Conservation (phyloP, 2,797 vertebrate species). For the Balearica regulorum region DNA sequence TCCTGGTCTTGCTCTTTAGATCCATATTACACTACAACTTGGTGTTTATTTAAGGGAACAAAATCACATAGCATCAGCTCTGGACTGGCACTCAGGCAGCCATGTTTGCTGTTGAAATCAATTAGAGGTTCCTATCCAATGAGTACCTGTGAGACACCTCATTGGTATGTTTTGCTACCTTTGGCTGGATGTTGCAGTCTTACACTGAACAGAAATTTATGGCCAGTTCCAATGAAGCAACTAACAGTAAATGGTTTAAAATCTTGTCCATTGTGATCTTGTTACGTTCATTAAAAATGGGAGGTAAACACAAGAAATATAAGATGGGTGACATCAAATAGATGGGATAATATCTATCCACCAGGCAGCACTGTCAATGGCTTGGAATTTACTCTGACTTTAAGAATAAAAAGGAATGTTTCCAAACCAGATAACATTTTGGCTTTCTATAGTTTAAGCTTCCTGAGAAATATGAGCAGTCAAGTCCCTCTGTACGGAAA, state of each 20-base stretch:
- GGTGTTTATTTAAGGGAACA: not conserved
- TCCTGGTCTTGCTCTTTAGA: not conserved
- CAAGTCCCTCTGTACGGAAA: not conserved
- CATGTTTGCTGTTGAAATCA: not conserved
- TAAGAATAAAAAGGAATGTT: not conserved
- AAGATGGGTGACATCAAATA: not conserved
- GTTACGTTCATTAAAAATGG: not conserved
- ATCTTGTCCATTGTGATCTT: not conserved
- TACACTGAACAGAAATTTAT: not conserved
- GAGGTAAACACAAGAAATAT: not conserved
- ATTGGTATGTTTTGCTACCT: not conserved
- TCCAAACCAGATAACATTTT: not conserved
- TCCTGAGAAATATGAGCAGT: not conserved
- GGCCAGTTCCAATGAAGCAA: not conserved
- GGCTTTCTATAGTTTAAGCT: not conserved
- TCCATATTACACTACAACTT: not conserved
- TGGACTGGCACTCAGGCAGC: not conserved
- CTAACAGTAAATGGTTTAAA: not conserved
- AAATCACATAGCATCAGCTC: not conserved
- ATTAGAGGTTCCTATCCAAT: not conserved
- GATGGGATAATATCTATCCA: not conserved
- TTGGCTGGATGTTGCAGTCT: not conserved
- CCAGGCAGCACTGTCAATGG: not conserved
- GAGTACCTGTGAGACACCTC: not conserved
- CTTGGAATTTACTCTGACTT: not conserved